These are phyloP conservation scores for Rhodinocichla rosea DNA, from an alignment of 2,113 vertebrate species.

Conservation along the genomic window DNA sequence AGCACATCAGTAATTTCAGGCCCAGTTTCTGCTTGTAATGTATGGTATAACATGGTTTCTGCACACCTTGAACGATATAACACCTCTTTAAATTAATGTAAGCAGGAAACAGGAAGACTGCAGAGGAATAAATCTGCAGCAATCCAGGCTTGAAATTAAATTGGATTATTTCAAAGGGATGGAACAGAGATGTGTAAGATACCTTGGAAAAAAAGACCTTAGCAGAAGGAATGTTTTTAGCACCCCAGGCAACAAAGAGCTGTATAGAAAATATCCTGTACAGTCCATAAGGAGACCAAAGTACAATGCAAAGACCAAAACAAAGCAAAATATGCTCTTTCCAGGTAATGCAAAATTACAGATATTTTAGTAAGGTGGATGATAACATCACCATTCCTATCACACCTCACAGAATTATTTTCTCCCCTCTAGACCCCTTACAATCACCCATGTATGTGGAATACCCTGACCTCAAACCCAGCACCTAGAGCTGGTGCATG, in stretches of 20 bases:
- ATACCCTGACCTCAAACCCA: neutral
- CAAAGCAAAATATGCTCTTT: neutral
- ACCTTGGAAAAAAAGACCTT: neutral
- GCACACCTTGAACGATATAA: neutral
- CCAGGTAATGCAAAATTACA: neutral
- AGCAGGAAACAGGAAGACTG: neutral
- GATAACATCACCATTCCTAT: neutral
- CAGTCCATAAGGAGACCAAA: neutral
- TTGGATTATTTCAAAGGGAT: neutral
- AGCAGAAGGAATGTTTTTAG: neutral
- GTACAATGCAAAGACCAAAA: neutral
- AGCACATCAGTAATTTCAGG: neutral
- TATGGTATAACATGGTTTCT: neutral
- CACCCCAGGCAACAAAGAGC: neutral
- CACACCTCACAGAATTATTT: neutral
- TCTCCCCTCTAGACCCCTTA: neutral
- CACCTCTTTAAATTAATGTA: neutral
- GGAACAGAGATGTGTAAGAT: neutral
- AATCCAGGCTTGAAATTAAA: neutral
- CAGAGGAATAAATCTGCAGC: neutral
- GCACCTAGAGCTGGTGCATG: neutral
- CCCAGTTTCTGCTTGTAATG: neutral
- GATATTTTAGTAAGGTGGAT: neutral
- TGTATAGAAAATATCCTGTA: rapidly evolving
- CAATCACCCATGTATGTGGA: neutral